Percentiles rank a stretch among this genome's conserved stretches.
These are phyloP conservation scores for Microcebus jonahi DNA, from an alignment of 2,113 vertebrate species.

Conservation along the genomic window DNA sequence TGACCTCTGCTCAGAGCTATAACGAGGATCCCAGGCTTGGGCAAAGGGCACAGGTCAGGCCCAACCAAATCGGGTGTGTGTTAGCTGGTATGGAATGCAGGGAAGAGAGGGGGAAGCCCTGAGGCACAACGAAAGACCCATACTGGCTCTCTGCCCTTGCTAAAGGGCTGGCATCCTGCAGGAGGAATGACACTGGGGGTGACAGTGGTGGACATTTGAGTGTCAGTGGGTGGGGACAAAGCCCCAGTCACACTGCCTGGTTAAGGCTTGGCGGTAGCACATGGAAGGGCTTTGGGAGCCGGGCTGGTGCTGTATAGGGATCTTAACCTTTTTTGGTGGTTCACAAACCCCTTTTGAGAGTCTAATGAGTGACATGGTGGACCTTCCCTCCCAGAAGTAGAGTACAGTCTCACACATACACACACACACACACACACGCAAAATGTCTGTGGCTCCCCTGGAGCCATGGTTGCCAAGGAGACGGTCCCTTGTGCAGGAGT, in stretches of 20 bases:
- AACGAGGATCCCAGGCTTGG: neutral
- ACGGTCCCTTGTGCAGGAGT: neutral
- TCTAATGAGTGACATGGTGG: rapidly evolving
- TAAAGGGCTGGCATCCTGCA: neutral
- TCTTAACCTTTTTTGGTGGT: neutral
- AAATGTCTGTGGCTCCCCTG: neutral
- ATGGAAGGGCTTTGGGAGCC: neutral
- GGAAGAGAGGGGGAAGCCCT: neutral
- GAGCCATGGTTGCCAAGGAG: neutral
- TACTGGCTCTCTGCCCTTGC: neutral
- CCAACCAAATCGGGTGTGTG: neutral
- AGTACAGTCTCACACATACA: neutral
- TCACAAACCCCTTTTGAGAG: neutral
- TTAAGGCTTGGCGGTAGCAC: neutral
- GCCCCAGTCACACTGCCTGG: neutral
- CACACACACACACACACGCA: neutral
- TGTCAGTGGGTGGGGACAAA: neutral
- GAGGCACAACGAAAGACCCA: neutral
- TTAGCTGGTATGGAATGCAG: neutral
- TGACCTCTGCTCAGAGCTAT: neutral
- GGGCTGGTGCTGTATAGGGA: too few relatives aligned
- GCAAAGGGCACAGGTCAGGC: neutral
- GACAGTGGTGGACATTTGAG: neutral
- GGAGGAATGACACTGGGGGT: neutral
- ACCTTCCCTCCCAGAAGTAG: neutral